phyloP scores from a whole-genome alignment of 2,797 vertebrate species.

The Oreochromis mossambicus region DNA sequence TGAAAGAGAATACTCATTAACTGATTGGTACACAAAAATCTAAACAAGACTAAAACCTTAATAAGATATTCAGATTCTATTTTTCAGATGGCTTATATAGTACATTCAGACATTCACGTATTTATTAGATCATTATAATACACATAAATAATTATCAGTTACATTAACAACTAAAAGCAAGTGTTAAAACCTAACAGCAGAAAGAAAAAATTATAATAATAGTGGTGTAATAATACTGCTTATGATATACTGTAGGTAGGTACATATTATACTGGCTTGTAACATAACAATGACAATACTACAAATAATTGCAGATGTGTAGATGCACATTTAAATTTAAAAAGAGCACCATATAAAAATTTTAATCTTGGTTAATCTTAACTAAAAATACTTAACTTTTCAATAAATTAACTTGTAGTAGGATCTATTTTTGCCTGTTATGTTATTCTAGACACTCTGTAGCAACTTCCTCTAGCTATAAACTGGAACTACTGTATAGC shows the following conservation, averaged over 20 bases:
- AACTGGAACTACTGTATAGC: not conserved
- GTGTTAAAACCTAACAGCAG: not conserved
- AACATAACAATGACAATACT: not conserved
- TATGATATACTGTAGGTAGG: not conserved
- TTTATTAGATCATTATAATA: not conserved
- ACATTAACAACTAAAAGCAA: not conserved
- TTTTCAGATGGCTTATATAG: not conserved
- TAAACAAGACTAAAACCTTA: not conserved
- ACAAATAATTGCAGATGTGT: not conserved
- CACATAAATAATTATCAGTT: not conserved
- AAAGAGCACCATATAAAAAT: not conserved
- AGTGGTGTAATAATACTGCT: not conserved
- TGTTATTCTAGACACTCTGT: not conserved
- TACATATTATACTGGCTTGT: not conserved
- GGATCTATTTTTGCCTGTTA: not conserved
- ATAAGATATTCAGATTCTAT: not conserved
- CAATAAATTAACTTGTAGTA: not conserved
- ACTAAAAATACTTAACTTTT: not conserved
- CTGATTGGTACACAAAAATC: not conserved
- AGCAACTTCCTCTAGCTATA: not conserved
- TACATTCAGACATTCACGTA: not conserved
- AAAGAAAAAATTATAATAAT: not conserved
- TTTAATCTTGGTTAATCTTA: not conserved
- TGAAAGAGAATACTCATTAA: slow-evolving; percentile 17
- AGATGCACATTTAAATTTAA: not conserved